Percentiles rank a stretch among this genome's conserved stretches.
phyloP scores from a whole-genome alignment of 2,113 vertebrate species.

The Nyctereutes procyonoides region DNA sequence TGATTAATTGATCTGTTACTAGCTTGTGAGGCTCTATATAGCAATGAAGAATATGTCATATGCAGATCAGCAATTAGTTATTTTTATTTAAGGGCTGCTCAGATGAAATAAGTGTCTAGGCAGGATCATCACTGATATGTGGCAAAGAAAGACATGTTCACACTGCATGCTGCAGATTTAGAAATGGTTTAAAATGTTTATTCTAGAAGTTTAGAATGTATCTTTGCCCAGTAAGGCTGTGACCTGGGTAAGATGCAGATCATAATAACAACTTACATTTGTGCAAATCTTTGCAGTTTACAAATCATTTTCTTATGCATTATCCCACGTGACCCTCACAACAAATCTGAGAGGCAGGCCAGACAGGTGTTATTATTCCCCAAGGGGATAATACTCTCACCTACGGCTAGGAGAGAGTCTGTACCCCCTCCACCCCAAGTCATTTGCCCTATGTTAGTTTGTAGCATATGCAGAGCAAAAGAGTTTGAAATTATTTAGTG shows the following conservation, averaged over 20 bases:
- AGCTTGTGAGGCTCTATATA: constrained; percentile 22
- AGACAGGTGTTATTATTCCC: background rate
- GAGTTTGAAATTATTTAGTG: constrained; percentile 51
- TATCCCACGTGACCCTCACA: background rate
- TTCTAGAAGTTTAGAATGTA: background rate
- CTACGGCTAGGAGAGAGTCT: background rate
- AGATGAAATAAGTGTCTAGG: constrained; percentile 55
- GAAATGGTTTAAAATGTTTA: constrained; percentile 53
- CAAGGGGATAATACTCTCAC: background rate
- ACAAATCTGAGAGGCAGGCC: background rate
- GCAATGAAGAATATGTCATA: constrained; percentile 43
- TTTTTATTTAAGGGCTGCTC: constrained; percentile 62
- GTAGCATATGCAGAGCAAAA: constrained; percentile 14
- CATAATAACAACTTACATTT: constrained; percentile 38
- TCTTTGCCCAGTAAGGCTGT: constrained; percentile 22
- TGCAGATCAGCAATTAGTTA: constrained; percentile 71
- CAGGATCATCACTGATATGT: constrained; percentile 54
- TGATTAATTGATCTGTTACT: constrained; percentile 68
- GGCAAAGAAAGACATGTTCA: constrained; percentile 49
- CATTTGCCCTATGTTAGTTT: constrained; percentile 1
- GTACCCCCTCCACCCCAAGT: accelerated
- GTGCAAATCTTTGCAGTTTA: constrained; percentile 50
- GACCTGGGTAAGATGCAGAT: constrained; percentile 48
- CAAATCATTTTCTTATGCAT: constrained; percentile 40
- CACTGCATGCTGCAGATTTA: constrained; percentile 24